Evolutionary conservation across 2,113 vertebrate species (phyloP), one percentile per base, ranked within the genome.

Genomic region (Hoplias malabaricus): DNA sequence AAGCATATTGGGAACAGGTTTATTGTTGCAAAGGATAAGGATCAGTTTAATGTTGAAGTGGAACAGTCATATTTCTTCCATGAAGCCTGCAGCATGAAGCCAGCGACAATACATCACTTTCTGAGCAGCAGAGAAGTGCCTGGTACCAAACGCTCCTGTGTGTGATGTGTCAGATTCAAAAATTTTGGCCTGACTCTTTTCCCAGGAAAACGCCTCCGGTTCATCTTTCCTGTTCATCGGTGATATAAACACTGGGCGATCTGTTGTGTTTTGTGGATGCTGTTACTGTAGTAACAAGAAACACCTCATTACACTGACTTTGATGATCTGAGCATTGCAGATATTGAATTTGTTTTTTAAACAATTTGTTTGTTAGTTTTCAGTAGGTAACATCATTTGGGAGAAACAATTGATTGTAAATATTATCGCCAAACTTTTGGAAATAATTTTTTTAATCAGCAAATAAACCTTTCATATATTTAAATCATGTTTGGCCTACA

Each of bases 171-270:
- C 90, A 89, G 56, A 33, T 76, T 76, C 79, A 82, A 84, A 54
- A 89, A 91, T 91, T 89, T 90, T 92, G 85, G 53, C 77, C 75
- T 5, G 53, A 79, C 85, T 89, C 87, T 86, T 65, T 69, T 61
- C 27, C 38, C 9, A 29, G 27, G 11, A 9, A 42, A 23, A 43
- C 2, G 0, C 36, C 6, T 38, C 33, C 5, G 31, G 6, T 31
- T 14, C 11, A 5, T 50, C 48, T 2, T 69, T 53, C 12, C 68
- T 9, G 68, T n/a, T n/a, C n/a, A 54, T 70, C 46, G 2, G 11
- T 33, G 25, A 69, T 36, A 53, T 53, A 53, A 69, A 69, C 29
- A 69, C 36, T 23, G 8, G 2, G 2, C 8, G 9, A 53, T 6
- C 9, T 3, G 8, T 23, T 53, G 48, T 23, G 7, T 21, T 6